phyloP scores from a whole-genome alignment of 2,888 invertebrate genomes.

The Scaptomyza caliginosa region DNA sequence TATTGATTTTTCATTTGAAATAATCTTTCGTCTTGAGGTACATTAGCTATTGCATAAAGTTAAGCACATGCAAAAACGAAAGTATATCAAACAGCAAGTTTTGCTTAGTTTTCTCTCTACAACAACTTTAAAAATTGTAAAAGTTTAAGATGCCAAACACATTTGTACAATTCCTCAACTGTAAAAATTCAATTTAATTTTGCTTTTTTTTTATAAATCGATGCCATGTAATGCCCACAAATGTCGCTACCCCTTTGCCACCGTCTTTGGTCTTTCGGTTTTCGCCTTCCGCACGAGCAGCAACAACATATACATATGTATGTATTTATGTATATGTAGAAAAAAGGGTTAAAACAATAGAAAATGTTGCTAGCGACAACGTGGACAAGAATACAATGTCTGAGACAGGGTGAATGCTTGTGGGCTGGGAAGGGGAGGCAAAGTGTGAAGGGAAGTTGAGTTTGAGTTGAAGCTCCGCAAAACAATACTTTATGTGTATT shows the following conservation, averaged over 20 bases:
- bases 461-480: slow-evolving; percentile 16
- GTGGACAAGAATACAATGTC: slow-evolving; percentile 14
- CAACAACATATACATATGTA: slow-evolving; percentile 15
- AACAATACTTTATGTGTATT: slow-evolving; percentile 72
- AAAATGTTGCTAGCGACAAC: slow-evolving; percentile 55
- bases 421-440: slow-evolving; percentile 6
- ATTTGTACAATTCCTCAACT: slow-evolving; percentile 21
- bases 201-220: slow-evolving; percentile 46
- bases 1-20: not conserved
- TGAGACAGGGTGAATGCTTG: slow-evolving; percentile 8
- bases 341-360: slow-evolving; percentile 78
- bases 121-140: not conserved
- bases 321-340: slow-evolving; percentile 19
- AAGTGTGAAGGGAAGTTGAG: not conserved
- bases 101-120: not conserved
- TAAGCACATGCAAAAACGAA: not conserved
- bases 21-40: not conserved
- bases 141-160: slow-evolving; percentile 22
- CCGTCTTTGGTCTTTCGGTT: not conserved
- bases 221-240: slow-evolving; percentile 58
- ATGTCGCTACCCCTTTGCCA: slow-evolving; percentile 30
- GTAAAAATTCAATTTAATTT: slow-evolving; percentile 40
- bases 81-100: not conserved
- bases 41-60: not conserved
- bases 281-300: slow-evolving; percentile 25